Base-by-base conservation (phyloP, 2,797 vertebrate species). In the Cyprinella venusta region DNA sequence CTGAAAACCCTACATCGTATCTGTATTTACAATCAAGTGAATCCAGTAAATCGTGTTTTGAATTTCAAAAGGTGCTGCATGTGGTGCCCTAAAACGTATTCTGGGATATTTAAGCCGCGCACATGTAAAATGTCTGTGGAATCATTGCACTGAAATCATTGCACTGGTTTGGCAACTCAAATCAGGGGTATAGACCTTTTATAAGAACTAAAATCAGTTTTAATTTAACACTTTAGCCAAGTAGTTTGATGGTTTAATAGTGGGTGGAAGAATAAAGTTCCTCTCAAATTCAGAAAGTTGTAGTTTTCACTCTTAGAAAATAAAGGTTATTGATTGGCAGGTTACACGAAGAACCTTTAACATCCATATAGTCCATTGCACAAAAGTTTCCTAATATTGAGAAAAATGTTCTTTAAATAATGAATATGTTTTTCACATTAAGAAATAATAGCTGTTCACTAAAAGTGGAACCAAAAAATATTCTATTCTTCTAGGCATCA, bases 1-100 rank as follows among this genome's bases (percentile, higher is more conserved):
- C 56, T 8, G 56, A 72, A 74, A 81, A 81, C 69, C 19, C 12
- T 21, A 7, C 16, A 48, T 36, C 42, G 64, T 21, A 63, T 63
- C 56, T 81, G 30, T 24, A 81, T 48, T 36, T 45, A 74, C 45
- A 74, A 40, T 64, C 38, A 74, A 13, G 42, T 18, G n/a, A 74
- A 81, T 65, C 15, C 26, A 52, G 56, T 50, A 33, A 64, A 50
- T 19, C 2, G 2, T 19, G 69, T 18, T 81, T 50, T 13, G 5
- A 50, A 12, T 64, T 50, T 72, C 48, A 63, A 64, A 61, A 61
- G 36, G 54, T 24, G 54, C n/a, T 24, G 54, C 36, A 40, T 67
- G 21, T 18, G 13, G 21, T 38, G 30, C 1, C 18, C 18, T 6
- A 18, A 75, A 8, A 75, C 0, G 1, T 40, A 40, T 48, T 15